phyloP scores from a whole-genome alignment of 2,888 invertebrate genomes.

The Phalera bucephala region DNA sequence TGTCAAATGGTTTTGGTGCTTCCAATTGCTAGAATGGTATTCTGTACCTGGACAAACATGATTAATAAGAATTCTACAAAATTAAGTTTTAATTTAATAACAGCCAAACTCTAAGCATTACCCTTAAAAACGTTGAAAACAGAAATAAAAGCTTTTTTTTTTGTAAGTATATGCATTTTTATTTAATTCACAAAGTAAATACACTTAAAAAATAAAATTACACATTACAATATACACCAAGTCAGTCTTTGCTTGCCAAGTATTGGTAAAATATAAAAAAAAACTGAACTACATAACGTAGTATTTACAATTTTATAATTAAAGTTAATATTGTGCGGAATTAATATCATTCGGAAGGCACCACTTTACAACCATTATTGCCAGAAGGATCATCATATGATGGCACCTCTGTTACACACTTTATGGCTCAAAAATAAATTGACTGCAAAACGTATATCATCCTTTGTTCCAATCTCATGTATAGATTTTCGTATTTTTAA shows the following conservation, averaged over 20 bases:
- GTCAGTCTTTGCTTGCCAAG: conserved; percentile 82
- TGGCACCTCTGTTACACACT: no score
- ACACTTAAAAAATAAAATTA: conserved; percentile 64
- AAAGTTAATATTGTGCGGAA: conserved; percentile 17
- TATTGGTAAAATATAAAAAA: conserved; percentile 68
- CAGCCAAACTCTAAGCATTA: no score
- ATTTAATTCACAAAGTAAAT: conserved; percentile 63
- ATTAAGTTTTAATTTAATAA: no score
- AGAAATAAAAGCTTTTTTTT: conserved; percentile 16
- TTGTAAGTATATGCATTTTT: conserved; percentile 55
- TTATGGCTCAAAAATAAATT: no score
- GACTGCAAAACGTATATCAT: no score
- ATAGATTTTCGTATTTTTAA: no score
- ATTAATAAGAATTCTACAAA: no score
- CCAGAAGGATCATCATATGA: conserved; percentile 22
- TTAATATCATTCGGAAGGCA: conserved; percentile 37
- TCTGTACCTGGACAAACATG: no score
- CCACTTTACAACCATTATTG: conserved; percentile 23
- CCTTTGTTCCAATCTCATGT: no score
- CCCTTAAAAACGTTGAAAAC: no score
- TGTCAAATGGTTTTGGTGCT: no score
- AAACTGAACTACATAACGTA: conserved; percentile 17
- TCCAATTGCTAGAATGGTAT: no score
- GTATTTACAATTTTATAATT: conserved; percentile 24
- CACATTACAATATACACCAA: conserved; percentile 68